A percentile compares a stretch with the other conserved stretches of the same genome.
phyloP scores from a whole-genome alignment of 2,797 vertebrate species.

The Intellagama lesueurii region DNA sequence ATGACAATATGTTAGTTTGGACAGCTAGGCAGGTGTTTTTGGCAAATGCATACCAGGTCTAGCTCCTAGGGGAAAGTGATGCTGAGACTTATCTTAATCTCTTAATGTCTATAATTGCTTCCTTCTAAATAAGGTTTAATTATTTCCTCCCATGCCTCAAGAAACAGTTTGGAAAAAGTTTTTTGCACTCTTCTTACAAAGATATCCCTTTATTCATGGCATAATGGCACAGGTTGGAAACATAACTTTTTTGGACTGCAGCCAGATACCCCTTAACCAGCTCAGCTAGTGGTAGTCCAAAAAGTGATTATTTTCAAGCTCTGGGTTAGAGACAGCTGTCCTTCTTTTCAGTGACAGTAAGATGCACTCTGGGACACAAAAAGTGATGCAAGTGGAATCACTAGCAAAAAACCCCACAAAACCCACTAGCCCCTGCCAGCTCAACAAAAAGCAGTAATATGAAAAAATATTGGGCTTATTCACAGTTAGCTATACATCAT shows the following conservation, averaged over 20 bases:
- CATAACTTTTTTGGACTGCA: too few relatives aligned
- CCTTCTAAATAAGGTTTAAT: constrained; percentile 24
- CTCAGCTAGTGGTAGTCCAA: too few relatives aligned
- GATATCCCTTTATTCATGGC: background rate
- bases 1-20: background rate
- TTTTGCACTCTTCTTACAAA: background rate
- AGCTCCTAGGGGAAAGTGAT: constrained; percentile 5
- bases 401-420: too few relatives aligned
- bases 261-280: too few relatives aligned
- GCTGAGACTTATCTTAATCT: constrained; percentile 12
- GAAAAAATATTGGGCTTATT: too few relatives aligned
- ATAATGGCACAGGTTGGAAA: too few relatives aligned
- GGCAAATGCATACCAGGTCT: background rate
- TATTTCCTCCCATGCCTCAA: constrained; percentile 16
- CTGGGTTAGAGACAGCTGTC: background rate
- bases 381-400: too few relatives aligned
- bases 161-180: constrained; percentile 5
- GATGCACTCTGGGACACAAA: background rate
- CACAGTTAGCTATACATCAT: too few relatives aligned
- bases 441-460: too few relatives aligned
- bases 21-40: background rate
- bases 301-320: too few relatives aligned
- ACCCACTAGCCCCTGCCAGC: too few relatives aligned
- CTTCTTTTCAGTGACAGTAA: background rate
- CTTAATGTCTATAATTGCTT: constrained; percentile 20